Evolutionary conservation across 2,888 invertebrate species (phyloP).

Genomic region (Allophyes oxyacanthae): DNA sequence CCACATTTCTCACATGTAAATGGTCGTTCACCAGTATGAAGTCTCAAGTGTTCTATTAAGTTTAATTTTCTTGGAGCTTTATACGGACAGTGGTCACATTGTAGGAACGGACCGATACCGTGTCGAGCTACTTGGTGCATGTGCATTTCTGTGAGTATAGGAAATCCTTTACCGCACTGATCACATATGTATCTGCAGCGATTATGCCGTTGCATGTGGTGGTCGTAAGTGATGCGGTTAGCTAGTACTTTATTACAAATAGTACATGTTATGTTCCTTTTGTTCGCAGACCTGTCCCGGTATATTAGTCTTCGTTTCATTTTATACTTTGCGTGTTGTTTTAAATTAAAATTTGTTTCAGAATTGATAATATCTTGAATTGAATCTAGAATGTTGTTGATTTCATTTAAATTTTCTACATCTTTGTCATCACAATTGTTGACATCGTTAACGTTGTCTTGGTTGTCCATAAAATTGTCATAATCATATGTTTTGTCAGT

Average conservation of each 20-base stretch:
- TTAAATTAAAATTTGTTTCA: slow-evolving; percentile 1
- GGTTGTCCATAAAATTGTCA: slow-evolving; percentile 28
- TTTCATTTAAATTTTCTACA: slow-evolving; percentile 17
- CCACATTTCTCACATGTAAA: slow-evolving; percentile 83
- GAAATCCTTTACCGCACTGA: slow-evolving; percentile 79
- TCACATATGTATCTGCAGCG: slow-evolving; percentile 79
- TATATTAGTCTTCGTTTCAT: slow-evolving; percentile 16
- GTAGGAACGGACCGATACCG: slow-evolving; percentile 71
- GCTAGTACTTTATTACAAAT: slow-evolving; percentile 74
- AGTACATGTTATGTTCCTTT: slow-evolving; percentile 65
- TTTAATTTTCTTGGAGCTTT: slow-evolving; percentile 74
- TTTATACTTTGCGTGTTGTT: slow-evolving; percentile 10
- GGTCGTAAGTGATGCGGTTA: slow-evolving; percentile 68
- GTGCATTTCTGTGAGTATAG: slow-evolving; percentile 66
- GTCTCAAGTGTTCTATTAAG: slow-evolving; percentile 75
- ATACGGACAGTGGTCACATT: slow-evolving; percentile 76
- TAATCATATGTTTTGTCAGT: slow-evolving; percentile 26
- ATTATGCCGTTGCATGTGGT: slow-evolving; percentile 80
- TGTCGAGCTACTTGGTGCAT: slow-evolving; percentile 75
- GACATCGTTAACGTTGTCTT: slow-evolving; percentile 17
- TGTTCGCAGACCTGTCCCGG: background rate
- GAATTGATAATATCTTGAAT: slow-evolving; percentile 41
- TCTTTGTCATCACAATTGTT: background rate
- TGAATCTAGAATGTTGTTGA: slow-evolving; percentile 39
- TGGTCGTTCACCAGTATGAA: slow-evolving; percentile 82